Base-by-base conservation (phyloP, 1,140 invertebrate species). In the Popillia japonica region DNA sequence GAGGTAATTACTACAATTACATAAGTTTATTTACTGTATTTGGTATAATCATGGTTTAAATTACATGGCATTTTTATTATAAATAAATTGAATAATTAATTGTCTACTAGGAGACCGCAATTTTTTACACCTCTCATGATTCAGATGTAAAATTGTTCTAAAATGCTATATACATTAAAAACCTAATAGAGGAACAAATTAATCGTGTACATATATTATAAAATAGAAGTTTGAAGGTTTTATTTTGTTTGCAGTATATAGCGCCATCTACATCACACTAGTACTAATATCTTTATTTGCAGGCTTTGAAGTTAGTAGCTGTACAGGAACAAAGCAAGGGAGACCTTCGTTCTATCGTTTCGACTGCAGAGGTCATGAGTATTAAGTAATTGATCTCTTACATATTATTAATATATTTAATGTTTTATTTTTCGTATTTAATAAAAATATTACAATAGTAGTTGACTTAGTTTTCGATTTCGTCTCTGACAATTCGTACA, bases 1-100 rank as follows among this genome's bases (percentile, higher is more conserved):
- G 92, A 94, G 89, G 93, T 96, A 86, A 74, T 74, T 22, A 68
- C 61, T 68, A 68, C 61, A 22, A 68, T 68, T 68, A 68, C 61
- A 68, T 68, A 68, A 68, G 22, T 68, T 4, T 68, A 68, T 10
- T 68, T 68, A 3, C 4, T 68, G 20, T 27, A 27, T 34, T 34
- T 68, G 61, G 61, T 68, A 22, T 2, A 27, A 68, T 68, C 11
- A 68, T 68, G 61, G 14, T 68, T 10, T 27, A 68, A 27, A 68
- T 22, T 8, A 22, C 22, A 10, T 68, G 22, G 20, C 11, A 27
- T 68, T 68, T 68, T 68, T 68, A 68, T 68, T 68, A 68, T 68
- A 34, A 68, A 68, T 68, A 68, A 68, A 68, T 27, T 23, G 22
- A 68, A 3, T 68, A 11, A 68, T 55, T 55, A 55, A n/a, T n/a